Base-by-base conservation (phyloP, 2,113 vertebrate species). In the Pagrus major region DNA sequence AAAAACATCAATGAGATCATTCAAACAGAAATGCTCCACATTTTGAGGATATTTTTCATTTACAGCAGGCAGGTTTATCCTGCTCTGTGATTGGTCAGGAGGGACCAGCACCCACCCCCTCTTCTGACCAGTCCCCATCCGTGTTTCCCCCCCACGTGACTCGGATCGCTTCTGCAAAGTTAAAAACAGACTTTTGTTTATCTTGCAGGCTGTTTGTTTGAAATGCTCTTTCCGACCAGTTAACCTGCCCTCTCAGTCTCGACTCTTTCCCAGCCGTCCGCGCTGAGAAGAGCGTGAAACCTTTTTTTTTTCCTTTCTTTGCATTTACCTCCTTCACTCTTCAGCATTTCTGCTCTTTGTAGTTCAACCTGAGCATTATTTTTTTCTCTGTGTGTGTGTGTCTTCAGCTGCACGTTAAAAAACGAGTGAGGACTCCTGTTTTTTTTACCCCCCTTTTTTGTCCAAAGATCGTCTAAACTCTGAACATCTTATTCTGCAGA, bases 131-230 rank as follows among this genome's bases (percentile, higher is more conserved):
- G 70, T 94, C 89, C 83, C 52, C 55, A 4, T 66, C 52, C 83
- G 78, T 68, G 76, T 56, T 89, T 76, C 9, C 0, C 11, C 11
- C 11, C 76, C 94, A 93, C 89, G 92, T 95, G 94, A 95, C 89
- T 31, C 42, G 14, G 27, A n/a, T 86, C 80, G 68, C 71, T 85
- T 82, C 25, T 72, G 86, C 89, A 90, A 95, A 95, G 94, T 95
- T 95, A 94, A 94, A 95, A 94, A 95, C 94, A 94, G 92, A 94
- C 90, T 94, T 93, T 4, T 94, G 92, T 94, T 93, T 93, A 92
- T 93, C 87, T 87, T 85, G 71, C 49, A 73, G 85, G 51, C 72
- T 61, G 86, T 72, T 85, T 60, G 66, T 64, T 79, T 83, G 85
- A 85, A 86, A 94, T 87, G 88, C 84, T 63, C 84, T 63, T 83